Percentiles rank a stretch among this genome's conserved stretches.
These are phyloP conservation scores for Nomada flava DNA, from an alignment of 2,888 invertebrate species.

Conservation along the genomic window DNA sequence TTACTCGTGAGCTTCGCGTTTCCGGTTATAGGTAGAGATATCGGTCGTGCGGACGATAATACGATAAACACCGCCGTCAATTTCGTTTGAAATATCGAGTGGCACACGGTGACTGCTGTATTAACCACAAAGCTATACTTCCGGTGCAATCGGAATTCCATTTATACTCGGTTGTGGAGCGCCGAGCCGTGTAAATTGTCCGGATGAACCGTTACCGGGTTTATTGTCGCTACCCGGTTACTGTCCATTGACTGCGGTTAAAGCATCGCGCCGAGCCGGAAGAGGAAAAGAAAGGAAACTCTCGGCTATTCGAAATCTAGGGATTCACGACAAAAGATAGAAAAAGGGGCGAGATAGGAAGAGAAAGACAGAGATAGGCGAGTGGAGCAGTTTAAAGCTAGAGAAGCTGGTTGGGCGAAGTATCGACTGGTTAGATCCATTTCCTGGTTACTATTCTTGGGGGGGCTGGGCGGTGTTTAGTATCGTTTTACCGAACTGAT, in stretches of 20 bases:
- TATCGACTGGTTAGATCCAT: slow-evolving; percentile 40
- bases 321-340: slow-evolving; percentile 5
- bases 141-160: slow-evolving; percentile 63
- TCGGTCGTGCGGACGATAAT: background rate
- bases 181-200: slow-evolving; percentile 62
- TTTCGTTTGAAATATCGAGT: slow-evolving; percentile 12
- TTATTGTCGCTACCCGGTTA: slow-evolving; percentile 35
- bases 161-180: slow-evolving; percentile 45
- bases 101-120: slow-evolving; percentile 38
- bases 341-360: background rate
- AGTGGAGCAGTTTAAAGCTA: background rate
- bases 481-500: slow-evolving; percentile 51
- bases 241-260: slow-evolving; percentile 14
- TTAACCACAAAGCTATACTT: slow-evolving; percentile 53
- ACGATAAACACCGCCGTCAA: background rate
- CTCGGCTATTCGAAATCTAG: background rate
- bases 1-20: background rate
- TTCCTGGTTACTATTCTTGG: slow-evolving; percentile 45
- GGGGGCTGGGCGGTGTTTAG: slow-evolving; percentile 12
- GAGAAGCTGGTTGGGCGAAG: slow-evolving; percentile 7
- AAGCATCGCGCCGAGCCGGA: background rate
- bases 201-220: slow-evolving; percentile 49
- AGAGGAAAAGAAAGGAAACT: background rate
- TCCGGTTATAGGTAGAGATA: background rate
- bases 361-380: no score